Evolutionary conservation across 1,140 invertebrate species (phyloP).

Genomic region (Elymnias hypermnestra): DNA sequence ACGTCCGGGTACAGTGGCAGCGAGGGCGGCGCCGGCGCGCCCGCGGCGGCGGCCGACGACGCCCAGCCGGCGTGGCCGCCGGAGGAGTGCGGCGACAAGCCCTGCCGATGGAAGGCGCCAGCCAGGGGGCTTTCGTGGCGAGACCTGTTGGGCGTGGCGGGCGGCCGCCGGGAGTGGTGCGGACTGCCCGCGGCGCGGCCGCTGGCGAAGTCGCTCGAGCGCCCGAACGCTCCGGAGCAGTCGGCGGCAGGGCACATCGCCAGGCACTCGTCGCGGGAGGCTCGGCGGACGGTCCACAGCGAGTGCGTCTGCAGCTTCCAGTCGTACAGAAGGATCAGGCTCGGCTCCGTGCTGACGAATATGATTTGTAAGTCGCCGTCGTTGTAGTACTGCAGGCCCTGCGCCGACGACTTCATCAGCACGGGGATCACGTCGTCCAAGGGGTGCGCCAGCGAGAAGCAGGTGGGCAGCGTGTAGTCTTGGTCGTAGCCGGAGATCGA

Average conservation of each 20-base stretch:
- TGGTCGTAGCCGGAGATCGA: constrained; percentile 55
- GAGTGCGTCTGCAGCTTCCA: constrained; percentile 86
- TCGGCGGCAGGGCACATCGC: constrained; percentile 74
- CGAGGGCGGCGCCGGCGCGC: constrained; percentile 64
- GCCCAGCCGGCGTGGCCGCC: constrained; percentile 66
- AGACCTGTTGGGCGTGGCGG: constrained; percentile 56
- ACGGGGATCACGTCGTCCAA: constrained; percentile 92
- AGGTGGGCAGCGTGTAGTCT: constrained; percentile 77
- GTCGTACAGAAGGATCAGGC: constrained; percentile 84
- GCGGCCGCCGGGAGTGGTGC: constrained; percentile 45
- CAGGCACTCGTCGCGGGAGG: constrained; percentile 83
- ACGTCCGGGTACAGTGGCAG: constrained; percentile 88
- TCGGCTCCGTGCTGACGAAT: constrained; percentile 73
- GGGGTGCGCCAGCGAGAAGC: constrained; percentile 91
- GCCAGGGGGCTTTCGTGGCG: constrained; percentile 81
- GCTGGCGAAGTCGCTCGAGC: constrained; percentile 61
- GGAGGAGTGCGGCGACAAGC: constrained; percentile 65
- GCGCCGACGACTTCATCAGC: constrained; percentile 79
- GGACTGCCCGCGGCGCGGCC: constrained; percentile 69
- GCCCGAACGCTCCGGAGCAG: constrained; percentile 69
- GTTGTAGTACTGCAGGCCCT: constrained; percentile 76
- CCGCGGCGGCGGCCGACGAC: constrained; percentile 56
- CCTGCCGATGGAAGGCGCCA: constrained; percentile 65
- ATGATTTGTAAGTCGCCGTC: constrained; percentile 74
- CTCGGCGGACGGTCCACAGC: constrained; percentile 87